Conservation (phyloP, 2,113 vertebrate species). For the Poeciliopsis turrubarensis region DNA sequence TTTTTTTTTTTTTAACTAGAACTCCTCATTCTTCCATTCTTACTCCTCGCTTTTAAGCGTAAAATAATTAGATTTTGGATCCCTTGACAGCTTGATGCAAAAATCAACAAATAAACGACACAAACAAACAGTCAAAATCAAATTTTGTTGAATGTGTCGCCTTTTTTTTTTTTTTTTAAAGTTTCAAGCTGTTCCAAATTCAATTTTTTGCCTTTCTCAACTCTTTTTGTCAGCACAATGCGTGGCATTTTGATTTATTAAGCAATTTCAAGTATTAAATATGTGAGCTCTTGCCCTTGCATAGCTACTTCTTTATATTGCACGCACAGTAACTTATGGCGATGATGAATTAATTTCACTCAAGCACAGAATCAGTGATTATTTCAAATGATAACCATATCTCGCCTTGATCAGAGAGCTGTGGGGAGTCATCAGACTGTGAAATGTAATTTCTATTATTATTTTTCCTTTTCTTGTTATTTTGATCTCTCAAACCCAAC, state of each 20-base stretch:
- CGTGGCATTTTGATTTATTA: constrained; percentile 96
- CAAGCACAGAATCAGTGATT: constrained; percentile 88
- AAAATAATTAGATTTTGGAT: constrained; percentile 45
- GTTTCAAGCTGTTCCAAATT: constrained; percentile 37
- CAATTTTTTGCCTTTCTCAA: background rate
- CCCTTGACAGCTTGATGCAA: constrained; percentile 26
- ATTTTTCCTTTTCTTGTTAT: constrained; percentile 51
- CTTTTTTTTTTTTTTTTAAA: background rate
- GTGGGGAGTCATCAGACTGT: constrained; percentile 76
- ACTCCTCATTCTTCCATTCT: constrained; percentile 48
- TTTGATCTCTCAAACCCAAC: constrained; percentile 56
- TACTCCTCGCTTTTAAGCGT: constrained; percentile 31
- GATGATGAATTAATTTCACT: constrained; percentile 94
- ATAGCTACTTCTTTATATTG: constrained; percentile 82
- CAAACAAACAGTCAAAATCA: constrained; percentile 48
- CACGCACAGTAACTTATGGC: constrained; percentile 85
- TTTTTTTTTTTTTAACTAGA: constrained; percentile 58
- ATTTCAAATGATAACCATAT: constrained; percentile 84
- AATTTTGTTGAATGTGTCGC: background rate
- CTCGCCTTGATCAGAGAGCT: constrained; percentile 76
- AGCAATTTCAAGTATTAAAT: constrained; percentile 88
- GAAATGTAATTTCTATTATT: constrained; percentile 72
- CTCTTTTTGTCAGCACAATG: constrained; percentile 74
- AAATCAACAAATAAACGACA: constrained; percentile 26
- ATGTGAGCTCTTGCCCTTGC: constrained; percentile 75